phyloP scores from a whole-genome alignment of 2,888 invertebrate genomes.

The Drosophila ezoana region DNA sequence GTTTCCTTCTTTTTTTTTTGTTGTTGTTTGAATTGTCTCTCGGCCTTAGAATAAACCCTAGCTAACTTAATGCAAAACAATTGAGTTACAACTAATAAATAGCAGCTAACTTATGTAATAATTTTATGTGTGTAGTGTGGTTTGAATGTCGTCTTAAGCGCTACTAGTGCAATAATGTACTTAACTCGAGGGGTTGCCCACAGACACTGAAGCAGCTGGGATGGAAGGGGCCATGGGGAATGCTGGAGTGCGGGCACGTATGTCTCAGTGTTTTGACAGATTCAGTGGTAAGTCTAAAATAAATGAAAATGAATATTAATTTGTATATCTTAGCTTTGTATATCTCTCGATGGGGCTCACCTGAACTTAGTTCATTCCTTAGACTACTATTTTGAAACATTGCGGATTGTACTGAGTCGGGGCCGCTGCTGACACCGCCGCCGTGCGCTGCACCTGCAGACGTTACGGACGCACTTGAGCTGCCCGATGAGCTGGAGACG shows the following conservation, averaged over 20 bases:
- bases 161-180: conserved; percentile 72
- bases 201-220: conserved; percentile 58
- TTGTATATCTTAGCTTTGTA: neutral
- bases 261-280: conserved; percentile 91
- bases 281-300: conserved; percentile 95
- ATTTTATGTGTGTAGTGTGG: conserved; percentile 53
- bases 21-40: conserved; percentile 32
- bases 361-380: conserved; percentile 85
- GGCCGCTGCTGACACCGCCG: conserved; percentile 38
- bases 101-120: conserved; percentile 67
- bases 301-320: neutral
- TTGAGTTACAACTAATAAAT: conserved; percentile 71
- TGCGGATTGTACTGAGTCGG: conserved; percentile 71
- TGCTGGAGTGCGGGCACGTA: conserved; percentile 19
- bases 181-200: conserved; percentile 67
- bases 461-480: conserved; percentile 58
- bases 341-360: conserved; percentile 57
- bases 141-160: conserved; percentile 71
- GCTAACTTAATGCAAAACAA: conserved; percentile 70
- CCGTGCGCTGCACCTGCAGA: conserved; percentile 49
- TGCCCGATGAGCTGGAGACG: conserved; percentile 66
- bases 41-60: conserved; percentile 61
- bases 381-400: conserved; percentile 84
- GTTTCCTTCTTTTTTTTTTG: conserved; percentile 19
- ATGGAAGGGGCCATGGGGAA: conserved; percentile 18